Conservation (phyloP, 2,797 vertebrate species). For the Catamblyrhynchus diadema region DNA sequence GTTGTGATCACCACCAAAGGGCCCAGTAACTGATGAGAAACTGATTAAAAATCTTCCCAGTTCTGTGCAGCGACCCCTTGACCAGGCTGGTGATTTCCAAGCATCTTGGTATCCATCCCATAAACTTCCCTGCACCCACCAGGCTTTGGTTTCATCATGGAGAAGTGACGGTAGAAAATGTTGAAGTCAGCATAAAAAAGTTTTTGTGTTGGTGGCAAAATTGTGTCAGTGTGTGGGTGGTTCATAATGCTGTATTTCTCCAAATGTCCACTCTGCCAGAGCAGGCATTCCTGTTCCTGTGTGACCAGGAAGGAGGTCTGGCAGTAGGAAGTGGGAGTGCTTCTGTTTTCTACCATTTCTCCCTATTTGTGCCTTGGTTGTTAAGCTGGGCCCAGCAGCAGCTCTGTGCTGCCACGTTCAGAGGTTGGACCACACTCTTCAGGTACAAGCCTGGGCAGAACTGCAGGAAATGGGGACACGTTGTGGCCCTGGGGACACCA, state of each 20-base stretch:
- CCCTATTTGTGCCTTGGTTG: neutral
- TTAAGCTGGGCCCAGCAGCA: neutral
- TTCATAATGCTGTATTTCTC: neutral
- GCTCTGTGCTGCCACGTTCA: neutral
- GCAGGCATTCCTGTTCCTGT: neutral
- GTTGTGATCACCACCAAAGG: neutral
- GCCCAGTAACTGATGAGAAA: neutral
- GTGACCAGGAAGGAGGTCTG: neutral
- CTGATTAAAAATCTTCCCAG: neutral
- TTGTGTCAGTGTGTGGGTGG: neutral
- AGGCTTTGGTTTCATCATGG: neutral
- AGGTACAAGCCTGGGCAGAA: neutral
- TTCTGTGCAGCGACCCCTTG: neutral
- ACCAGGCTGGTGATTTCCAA: neutral
- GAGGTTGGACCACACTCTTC: neutral
- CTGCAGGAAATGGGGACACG: neutral
- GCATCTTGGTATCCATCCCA: neutral
- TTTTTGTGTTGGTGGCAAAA: neutral
- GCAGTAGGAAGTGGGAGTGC: neutral
- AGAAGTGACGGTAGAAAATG: neutral
- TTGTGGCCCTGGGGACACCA: neutral
- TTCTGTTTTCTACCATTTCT: neutral
- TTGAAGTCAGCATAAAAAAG: neutral
- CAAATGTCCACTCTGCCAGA: neutral
- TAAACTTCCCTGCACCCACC: neutral